Percentiles rank a stretch among this genome's conserved stretches.
These are phyloP conservation scores for Isichthys henryi DNA, from an alignment of 2,113 vertebrate genomes.

Conservation along the genomic window DNA sequence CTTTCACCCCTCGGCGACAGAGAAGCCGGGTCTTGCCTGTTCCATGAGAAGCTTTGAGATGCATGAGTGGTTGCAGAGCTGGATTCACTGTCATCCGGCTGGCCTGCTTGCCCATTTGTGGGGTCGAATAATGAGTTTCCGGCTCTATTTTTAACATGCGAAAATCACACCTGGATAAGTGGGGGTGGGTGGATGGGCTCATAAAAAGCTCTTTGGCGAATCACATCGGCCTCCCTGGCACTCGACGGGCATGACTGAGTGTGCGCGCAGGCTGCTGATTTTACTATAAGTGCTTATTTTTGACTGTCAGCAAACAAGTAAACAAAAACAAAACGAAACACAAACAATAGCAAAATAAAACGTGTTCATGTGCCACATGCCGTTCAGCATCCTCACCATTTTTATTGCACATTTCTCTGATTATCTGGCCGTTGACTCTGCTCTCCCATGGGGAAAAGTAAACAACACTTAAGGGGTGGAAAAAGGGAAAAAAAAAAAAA, in stretches of 20 bases:
- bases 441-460: neutral
- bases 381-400: constrained; percentile 33
- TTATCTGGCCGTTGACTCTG: constrained; percentile 8
- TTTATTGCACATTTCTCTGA: constrained; percentile 48
- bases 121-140: neutral
- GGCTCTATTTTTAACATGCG: neutral
- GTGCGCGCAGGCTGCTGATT: neutral
- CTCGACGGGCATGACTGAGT: neutral
- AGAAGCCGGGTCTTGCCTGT: neutral
- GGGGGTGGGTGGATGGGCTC: neutral
- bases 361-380: constrained; percentile 36
- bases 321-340: neutral
- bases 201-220: neutral
- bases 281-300: neutral
- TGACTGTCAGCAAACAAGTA: constrained; percentile 15
- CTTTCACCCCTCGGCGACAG: neutral
- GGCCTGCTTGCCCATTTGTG: neutral
- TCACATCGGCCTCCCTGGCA: neutral
- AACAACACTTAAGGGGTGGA: neutral
- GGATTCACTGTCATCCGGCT: neutral
- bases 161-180: neutral
- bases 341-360: neutral
- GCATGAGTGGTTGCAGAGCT: neutral
- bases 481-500: neutral
- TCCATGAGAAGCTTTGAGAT: neutral